phyloP scores from a whole-genome alignment of 2,888 invertebrate genomes.

The Schizaphis graminum region DNA sequence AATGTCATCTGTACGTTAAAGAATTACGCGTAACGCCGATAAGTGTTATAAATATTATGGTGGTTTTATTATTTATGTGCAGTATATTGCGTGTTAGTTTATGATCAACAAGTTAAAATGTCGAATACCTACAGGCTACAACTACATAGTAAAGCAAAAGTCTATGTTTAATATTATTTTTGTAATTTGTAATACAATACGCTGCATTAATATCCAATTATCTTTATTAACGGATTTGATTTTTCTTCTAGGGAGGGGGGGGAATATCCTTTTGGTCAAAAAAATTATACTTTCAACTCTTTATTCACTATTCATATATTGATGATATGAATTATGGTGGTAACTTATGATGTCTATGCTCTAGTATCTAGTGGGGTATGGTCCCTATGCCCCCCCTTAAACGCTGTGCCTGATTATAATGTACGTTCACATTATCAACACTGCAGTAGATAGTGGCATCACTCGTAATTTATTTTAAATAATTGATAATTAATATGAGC shows the following conservation, averaged over 20 bases:
- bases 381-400: too few relatives aligned
- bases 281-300: too few relatives aligned
- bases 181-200: not conserved
- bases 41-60: not conserved
- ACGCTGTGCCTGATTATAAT: too few relatives aligned
- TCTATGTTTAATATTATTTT: not conserved
- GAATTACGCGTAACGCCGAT: not conserved
- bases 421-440: not conserved
- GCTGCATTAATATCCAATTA: not conserved
- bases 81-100: not conserved
- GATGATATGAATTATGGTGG: too few relatives aligned
- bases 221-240: too few relatives aligned
- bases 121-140: not conserved
- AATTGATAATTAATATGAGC: not conserved
- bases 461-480: not conserved
- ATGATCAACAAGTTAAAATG: not conserved
- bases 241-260: too few relatives aligned
- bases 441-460: not conserved
- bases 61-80: not conserved
- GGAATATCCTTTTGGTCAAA: too few relatives aligned
- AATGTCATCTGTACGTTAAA: conserved; percentile 31
- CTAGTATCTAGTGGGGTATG: too few relatives aligned
- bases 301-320: too few relatives aligned
- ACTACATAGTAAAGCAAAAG: not conserved
- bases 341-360: too few relatives aligned